Evolutionary conservation across 1,140 invertebrate genomes (phyloP), one percentile per base, ranked within the genome.

Genomic region (Caenorhabditis latens): DNA sequence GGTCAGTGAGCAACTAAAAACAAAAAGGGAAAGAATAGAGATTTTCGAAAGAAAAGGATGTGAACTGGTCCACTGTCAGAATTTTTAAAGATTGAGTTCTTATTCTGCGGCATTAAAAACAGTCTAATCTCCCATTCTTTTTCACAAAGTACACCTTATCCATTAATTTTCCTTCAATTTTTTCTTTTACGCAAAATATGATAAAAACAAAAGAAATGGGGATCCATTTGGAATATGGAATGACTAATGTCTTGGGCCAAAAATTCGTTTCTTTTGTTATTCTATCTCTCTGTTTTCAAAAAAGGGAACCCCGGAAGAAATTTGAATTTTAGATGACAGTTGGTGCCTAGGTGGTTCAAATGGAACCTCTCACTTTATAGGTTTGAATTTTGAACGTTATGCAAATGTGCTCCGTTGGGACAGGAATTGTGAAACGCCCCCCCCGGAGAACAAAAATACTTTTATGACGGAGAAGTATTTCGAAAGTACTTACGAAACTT

Each of bases 1-100:
- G 65, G 65, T 71, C 65, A 71, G 65, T 71, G 65, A 71, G 65
- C 65, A 71, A 63, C 61, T 24, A 32, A n/a, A 24, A 71, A 71
- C 40, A 46, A 71, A 46, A 19, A 46, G 46, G 40, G 21, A 24
- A 65, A 40, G 40, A 65, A 71, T 43, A 19, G 9, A 21, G 21
- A 32, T 71, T 71, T 71, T 71, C 19, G 16, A 71, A 65, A 50
- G 16, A 53, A 16, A 11, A 53, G 50, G 9, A 53, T 53, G 50
- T 3, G 32, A 71, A 43, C 9, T 63, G 21, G 21, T 63, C 24
- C 21, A 32, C 61, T 32, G 32, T 2, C 21, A 63, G 61, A 63
- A 53, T 53, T 53, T 53, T 11, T 11, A 53, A 53, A 53, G 50
- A 53, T 11, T 32, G 32, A 2, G 32, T 32, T 32, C 32, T 32